These are phyloP conservation scores for Varecia variegata DNA, from an alignment of 2,797 vertebrate genomes.

Conservation along the genomic window DNA sequence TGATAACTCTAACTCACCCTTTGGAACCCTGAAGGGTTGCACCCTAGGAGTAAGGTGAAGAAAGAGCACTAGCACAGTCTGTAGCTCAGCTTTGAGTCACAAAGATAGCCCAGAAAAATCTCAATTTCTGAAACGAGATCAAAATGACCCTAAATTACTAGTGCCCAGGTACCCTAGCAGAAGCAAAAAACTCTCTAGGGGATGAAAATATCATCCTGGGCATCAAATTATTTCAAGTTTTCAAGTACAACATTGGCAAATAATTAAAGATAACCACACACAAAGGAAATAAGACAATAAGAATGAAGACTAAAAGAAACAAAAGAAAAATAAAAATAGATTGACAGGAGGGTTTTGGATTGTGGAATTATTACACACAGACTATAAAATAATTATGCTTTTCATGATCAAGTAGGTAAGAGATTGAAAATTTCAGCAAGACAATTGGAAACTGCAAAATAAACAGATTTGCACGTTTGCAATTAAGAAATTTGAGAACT, in stretches of 20 bases:
- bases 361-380: not conserved
- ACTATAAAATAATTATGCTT: constrained; percentile 11
- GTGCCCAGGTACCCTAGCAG: not conserved
- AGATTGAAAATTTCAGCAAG: not conserved
- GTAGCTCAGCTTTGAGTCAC: not conserved
- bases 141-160: constrained; percentile 7
- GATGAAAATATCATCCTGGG: not conserved
- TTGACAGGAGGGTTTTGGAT: not conserved
- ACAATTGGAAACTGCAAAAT: not conserved
- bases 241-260: constrained; percentile 16
- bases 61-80: not conserved
- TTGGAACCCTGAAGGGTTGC: not conserved
- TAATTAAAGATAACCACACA: not conserved
- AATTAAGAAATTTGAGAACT: constrained; percentile 56
- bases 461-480: not conserved
- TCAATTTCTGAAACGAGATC: not conserved
- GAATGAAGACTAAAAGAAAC: not conserved
- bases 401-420: not conserved
- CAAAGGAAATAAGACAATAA: not conserved
- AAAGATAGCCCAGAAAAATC: not conserved
- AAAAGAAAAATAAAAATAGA: not conserved
- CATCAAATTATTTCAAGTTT: constrained; percentile 5
- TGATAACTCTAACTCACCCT: not conserved
- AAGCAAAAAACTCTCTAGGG: not conserved
- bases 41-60: not conserved